Evolutionary conservation across 2,113 vertebrate species (phyloP).

Genomic region (Fukomys damarensis): DNA sequence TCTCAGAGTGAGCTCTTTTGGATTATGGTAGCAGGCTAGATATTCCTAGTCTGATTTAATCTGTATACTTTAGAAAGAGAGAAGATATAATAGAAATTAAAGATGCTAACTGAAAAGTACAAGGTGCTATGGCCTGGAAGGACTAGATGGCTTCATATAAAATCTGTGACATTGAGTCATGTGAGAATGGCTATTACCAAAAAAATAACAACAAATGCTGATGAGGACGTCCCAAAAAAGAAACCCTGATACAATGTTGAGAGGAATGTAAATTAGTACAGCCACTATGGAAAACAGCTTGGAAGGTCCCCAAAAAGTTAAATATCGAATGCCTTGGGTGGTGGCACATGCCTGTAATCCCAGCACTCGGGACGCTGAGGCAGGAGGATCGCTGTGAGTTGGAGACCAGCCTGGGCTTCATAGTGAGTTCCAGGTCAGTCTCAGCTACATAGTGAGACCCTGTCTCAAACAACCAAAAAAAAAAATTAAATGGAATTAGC

Average conservation of each 20-base stretch:
- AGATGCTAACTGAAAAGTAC: background rate
- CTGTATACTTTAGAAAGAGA: background rate
- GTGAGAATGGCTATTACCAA: background rate
- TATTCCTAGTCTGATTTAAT: conserved; percentile 45
- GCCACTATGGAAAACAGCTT: background rate
- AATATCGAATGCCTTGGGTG: too few relatives aligned
- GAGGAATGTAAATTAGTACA: background rate
- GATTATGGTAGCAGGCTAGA: background rate
- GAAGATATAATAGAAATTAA: background rate
- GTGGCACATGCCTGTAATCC: too few relatives aligned
- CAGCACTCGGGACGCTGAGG: too few relatives aligned
- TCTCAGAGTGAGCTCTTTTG: conserved; percentile 52
- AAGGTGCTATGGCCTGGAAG: background rate
- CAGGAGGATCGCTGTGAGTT: too few relatives aligned
- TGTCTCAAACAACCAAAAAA: too few relatives aligned
- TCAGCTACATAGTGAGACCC: too few relatives aligned
- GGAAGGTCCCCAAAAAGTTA: background rate
- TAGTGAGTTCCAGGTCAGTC: too few relatives aligned
- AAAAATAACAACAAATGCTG: background rate
- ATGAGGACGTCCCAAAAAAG: background rate
- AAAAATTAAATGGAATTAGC: background rate
- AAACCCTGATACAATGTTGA: background rate
- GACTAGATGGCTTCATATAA: background rate
- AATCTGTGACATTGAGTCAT: background rate
- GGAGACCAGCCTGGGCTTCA: too few relatives aligned